phyloP scores from a whole-genome alignment of 2,797 vertebrate species.

The Natrix natrix region DNA sequence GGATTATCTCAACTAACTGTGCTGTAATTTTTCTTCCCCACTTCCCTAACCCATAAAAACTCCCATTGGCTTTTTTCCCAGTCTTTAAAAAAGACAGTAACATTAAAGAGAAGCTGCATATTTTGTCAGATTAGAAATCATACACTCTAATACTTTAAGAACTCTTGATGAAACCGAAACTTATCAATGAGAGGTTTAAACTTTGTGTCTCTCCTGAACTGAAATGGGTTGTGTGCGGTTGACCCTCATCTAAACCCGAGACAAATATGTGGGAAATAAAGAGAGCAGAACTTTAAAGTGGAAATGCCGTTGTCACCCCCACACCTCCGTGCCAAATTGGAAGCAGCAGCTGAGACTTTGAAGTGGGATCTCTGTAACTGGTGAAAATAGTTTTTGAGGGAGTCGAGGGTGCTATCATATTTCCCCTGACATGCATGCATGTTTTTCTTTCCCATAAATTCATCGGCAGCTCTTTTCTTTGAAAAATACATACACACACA shows the following conservation, averaged over 20 bases:
- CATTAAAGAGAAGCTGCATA: not conserved
- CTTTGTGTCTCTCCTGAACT: not conserved
- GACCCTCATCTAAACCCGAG: not conserved
- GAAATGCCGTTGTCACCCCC: not conserved
- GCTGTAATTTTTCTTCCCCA: not conserved
- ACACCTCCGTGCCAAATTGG: not conserved
- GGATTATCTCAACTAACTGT: not conserved
- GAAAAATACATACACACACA: no score
- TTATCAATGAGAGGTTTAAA: not conserved
- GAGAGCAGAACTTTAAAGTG: not conserved
- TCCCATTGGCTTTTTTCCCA: not conserved
- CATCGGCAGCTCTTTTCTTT: not conserved
- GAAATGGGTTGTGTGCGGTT: not conserved
- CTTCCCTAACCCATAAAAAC: not conserved
- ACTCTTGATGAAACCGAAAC: not conserved
- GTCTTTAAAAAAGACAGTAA: not conserved
- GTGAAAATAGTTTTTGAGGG: not conserved
- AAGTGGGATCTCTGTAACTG: not conserved
- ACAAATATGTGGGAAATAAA: not conserved
- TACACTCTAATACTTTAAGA: not conserved
- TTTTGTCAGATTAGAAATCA: not conserved
- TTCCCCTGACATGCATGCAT: not conserved
- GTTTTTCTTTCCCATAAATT: not conserved
- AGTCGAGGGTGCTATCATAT: not conserved
- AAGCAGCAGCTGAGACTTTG: not conserved